Percentiles rank a stretch among this genome's conserved stretches.
phyloP scores from a whole-genome alignment of 2,797 vertebrate genomes.

The Trichosurus vulpecula region DNA sequence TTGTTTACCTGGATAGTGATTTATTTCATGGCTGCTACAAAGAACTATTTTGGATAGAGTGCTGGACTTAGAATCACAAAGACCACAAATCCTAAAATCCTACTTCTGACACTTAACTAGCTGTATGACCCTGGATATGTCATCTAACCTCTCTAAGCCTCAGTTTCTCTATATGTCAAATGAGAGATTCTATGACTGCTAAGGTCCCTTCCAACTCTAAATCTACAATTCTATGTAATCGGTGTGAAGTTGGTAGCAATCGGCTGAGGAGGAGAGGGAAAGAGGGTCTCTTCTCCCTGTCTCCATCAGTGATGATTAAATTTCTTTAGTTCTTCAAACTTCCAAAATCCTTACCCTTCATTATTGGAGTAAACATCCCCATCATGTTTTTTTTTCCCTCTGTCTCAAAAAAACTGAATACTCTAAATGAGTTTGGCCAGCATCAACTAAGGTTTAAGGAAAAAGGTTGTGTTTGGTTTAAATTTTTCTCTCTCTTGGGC shows the following conservation, averaged over 20 bases:
- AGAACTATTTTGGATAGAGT: neutral
- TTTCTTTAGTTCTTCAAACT: neutral
- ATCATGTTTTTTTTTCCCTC: neutral
- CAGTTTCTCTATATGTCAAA: too few relatives aligned
- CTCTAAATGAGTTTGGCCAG: neutral
- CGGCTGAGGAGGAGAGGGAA: neutral
- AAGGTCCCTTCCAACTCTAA: neutral
- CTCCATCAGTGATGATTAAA: conserved; percentile 6
- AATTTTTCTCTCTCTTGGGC: neutral
- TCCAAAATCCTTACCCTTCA: neutral
- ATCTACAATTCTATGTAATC: too few relatives aligned
- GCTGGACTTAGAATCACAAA: neutral
- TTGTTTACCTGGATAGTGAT: neutral
- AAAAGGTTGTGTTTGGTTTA: neutral
- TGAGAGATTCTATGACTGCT: neutral
- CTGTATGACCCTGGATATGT: neutral
- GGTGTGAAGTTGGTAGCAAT: neutral
- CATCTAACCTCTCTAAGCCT: neutral
- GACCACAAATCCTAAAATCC: neutral
- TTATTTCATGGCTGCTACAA: neutral
- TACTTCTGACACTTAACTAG: neutral
- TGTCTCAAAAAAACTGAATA: neutral
- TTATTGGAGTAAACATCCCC: neutral
- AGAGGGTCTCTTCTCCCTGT: too few relatives aligned
- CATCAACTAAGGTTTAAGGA: neutral